Evolutionary conservation across 2,797 vertebrate species (phyloP).

Genomic region (Anomalospiza imberbis): DNA sequence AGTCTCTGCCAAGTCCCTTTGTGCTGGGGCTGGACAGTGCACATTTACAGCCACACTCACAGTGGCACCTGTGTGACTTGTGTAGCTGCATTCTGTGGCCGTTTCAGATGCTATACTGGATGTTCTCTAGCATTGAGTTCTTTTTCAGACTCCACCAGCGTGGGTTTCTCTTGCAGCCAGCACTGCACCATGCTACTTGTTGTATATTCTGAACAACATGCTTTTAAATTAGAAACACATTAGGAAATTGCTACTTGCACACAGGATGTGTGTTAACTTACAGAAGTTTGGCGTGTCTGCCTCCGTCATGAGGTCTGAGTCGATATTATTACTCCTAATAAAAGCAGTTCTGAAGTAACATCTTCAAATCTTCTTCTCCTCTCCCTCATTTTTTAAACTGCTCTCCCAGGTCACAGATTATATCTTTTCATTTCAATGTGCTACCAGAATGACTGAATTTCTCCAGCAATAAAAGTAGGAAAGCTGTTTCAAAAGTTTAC

Average conservation of each 20-base stretch:
- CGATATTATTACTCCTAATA: background rate
- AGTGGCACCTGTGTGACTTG: background rate
- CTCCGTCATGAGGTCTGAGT: background rate
- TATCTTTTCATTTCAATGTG: background rate
- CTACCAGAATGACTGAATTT: background rate
- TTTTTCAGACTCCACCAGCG: background rate
- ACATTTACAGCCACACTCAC: background rate
- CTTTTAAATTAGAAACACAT: background rate
- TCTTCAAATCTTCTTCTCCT: background rate
- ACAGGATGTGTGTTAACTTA: background rate
- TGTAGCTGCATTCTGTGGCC: background rate
- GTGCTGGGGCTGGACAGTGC: background rate
- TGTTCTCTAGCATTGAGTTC: background rate
- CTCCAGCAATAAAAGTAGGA: background rate
- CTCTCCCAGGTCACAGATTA: background rate
- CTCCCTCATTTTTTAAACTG: background rate
- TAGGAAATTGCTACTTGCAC: background rate
- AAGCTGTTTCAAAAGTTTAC: background rate
- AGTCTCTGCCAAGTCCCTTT: background rate
- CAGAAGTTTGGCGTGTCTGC: rapidly evolving
- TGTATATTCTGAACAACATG: background rate
- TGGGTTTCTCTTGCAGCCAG: background rate
- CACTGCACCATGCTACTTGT: background rate
- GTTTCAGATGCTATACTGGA: background rate
- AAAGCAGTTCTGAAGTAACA: background rate